Evolutionary conservation across 1,140 invertebrate genomes (phyloP), one percentile per base, ranked within the genome.

Genomic region (Thrips palmi): DNA sequence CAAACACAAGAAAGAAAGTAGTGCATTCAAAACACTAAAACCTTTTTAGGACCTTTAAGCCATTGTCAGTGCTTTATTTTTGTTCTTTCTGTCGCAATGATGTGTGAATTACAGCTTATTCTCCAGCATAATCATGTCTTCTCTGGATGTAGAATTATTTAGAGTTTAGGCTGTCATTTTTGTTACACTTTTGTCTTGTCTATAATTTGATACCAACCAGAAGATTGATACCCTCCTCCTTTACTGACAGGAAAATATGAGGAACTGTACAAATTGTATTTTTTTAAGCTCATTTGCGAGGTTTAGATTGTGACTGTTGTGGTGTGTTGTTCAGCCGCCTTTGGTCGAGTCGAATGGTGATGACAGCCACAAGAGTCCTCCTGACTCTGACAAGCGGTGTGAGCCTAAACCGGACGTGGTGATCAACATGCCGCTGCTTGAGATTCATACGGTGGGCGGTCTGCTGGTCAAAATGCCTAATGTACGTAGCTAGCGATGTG

Each of bases 391-490:
- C 24, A 74, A 72, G 45, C 74, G 74, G 47, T 51, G 37, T 24
- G 73, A 76, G 37, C 57, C 64, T 1, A 68, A 70, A 47, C 58
- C 66, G 1, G 70, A 73, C 45, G 67, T 70, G 24, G 63, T 72
- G 1, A 59, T 74, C 47, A 69, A 65, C 42, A 70, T 75, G 64
- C 67, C 68, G 6, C 50, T 57, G 25, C 51, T 56, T 14, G 78
- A 83, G 47, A 65, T 70, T 28, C 71, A 77, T 56, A 77, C 77
- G 2, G 72, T 86, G 33, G 78, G 81, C 43, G 80, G 79, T 37
- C 79, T 85, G 41, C 64, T 86, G 43, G 79, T 83, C 48, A 78
- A 86, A 52, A 85, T 87, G 83, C 83, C 82, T 45, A 81, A 86
- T 67, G 82, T 85, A 63, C 64, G 73, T 72, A 28, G 31, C 33